A percentile compares a stretch with the other conserved stretches of the same genome.
phyloP scores from a whole-genome alignment of 1,140 invertebrate species.

The Drosophila busckii region DNA sequence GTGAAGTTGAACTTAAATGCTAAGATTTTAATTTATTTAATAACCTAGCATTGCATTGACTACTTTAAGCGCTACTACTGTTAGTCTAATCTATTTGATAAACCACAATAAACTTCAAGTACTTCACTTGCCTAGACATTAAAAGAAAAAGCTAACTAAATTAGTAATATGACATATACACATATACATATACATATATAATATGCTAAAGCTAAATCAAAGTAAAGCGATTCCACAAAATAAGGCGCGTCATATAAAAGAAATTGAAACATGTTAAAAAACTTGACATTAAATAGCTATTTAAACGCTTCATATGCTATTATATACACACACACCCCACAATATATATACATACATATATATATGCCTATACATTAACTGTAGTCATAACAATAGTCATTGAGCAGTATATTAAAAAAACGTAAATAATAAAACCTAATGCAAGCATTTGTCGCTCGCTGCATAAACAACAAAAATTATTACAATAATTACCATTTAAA shows the following conservation, averaged over 20 bases:
- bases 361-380: constrained; percentile 52
- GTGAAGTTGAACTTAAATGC: constrained; percentile 32
- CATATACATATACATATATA: constrained; percentile 32
- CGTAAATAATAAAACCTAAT: constrained; percentile 30
- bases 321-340: constrained; percentile 44
- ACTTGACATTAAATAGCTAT: constrained; percentile 63
- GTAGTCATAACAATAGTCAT: constrained; percentile 74
- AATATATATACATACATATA: constrained; percentile 30
- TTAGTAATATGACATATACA: constrained; percentile 39
- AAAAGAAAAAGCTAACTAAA: constrained; percentile 48
- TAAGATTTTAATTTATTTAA: constrained; percentile 71
- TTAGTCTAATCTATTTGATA: constrained; percentile 37
- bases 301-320: constrained; percentile 73
- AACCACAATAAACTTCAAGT: constrained; percentile 54
- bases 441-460: constrained; percentile 48
- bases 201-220: constrained; percentile 28
- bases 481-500: constrained; percentile 65
- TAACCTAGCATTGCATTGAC: constrained; percentile 53
- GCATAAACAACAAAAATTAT: constrained; percentile 50
- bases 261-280: constrained; percentile 27
- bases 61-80: constrained; percentile 23
- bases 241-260: constrained; percentile 42
- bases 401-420: constrained; percentile 37
- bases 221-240: constrained; percentile 15
- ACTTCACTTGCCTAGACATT: constrained; percentile 60